Percentiles rank a stretch among this genome's conserved stretches.
phyloP scores from a whole-genome alignment of 2,888 invertebrate genomes.

The Thereva unica region DNA sequence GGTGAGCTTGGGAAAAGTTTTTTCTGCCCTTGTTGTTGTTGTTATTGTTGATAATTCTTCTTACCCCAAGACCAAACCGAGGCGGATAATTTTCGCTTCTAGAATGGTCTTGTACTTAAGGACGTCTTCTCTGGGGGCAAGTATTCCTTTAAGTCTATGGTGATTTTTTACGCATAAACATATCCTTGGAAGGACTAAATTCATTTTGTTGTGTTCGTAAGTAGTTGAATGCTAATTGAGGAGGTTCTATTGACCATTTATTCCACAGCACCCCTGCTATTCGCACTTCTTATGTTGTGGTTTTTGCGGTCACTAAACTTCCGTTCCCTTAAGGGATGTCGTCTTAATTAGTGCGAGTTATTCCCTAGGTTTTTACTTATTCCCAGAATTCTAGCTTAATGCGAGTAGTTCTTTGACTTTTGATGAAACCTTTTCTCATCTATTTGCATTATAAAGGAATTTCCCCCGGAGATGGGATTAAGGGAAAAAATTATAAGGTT shows the following conservation, averaged over 20 bases:
- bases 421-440: background rate
- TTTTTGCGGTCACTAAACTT: conserved; percentile 6
- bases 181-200: background rate
- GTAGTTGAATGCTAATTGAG: conserved; percentile 31
- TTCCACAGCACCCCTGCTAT: background rate
- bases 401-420: background rate
- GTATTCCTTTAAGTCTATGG: no score
- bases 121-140: no score
- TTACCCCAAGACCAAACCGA: background rate
- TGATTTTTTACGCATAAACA: no score
- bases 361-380: conserved; percentile 20
- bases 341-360: conserved; percentile 30
- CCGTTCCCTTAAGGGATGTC: conserved; percentile 20
- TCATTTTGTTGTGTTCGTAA: background rate
- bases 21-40: background rate
- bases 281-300: background rate
- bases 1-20: background rate
- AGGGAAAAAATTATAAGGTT: conserved; percentile 3
- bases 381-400: background rate
- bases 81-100: no score
- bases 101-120: no score
- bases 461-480: background rate
- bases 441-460: conserved; percentile 9
- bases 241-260: conserved; percentile 1
- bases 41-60: conserved; percentile 17